phyloP scores from a whole-genome alignment of 1,140 invertebrate genomes.

The Cydia pomonella region DNA sequence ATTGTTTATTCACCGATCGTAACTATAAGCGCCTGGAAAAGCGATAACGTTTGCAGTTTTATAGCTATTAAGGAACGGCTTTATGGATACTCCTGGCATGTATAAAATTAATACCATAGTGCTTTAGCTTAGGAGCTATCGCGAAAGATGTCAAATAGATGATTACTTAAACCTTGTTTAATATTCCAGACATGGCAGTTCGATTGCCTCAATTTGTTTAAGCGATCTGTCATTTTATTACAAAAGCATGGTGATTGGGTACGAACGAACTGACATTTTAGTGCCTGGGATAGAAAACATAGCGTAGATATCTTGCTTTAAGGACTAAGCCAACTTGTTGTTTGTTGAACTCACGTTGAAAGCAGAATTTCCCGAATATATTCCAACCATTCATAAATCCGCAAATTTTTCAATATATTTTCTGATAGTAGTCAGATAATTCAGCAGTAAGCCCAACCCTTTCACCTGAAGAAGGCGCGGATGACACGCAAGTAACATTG shows the following conservation, averaged over 20 bases:
- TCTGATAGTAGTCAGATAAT: background rate
- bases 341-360: background rate
- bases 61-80: background rate
- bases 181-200: too few relatives aligned
- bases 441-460: background rate
- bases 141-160: too few relatives aligned
- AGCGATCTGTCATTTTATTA: too few relatives aligned
- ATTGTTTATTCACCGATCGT: background rate
- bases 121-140: background rate
- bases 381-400: background rate
- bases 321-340: too few relatives aligned
- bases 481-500: constrained; percentile 20
- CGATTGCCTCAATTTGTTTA: too few relatives aligned
- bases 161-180: too few relatives aligned
- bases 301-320: too few relatives aligned
- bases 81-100: constrained; percentile 8
- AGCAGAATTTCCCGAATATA: background rate
- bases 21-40: constrained; percentile 4
- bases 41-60: constrained; percentile 20
- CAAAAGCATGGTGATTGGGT: too few relatives aligned
- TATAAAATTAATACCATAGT: constrained; percentile 8
- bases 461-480: background rate
- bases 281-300: too few relatives aligned
- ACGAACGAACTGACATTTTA: too few relatives aligned
- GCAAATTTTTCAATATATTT: background rate